phyloP scores from a whole-genome alignment of 2,113 vertebrate species.

The Nycticryphes semicollaris region DNA sequence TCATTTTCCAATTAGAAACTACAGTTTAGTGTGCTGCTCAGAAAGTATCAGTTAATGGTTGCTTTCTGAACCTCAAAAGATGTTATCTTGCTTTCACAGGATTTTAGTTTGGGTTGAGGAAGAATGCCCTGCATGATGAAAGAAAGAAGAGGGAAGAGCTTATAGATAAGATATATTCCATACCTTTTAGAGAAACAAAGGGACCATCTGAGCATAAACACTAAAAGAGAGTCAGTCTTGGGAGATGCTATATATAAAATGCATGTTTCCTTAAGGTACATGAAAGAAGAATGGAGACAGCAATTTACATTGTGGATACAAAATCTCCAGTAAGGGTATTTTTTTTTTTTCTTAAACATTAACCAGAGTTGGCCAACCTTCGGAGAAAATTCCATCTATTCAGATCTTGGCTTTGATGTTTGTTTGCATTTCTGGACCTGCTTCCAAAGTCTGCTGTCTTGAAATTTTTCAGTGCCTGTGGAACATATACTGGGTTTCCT shows the following conservation, averaged over 20 bases:
- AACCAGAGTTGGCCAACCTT: background rate
- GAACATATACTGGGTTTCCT: background rate
- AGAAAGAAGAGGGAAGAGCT: background rate
- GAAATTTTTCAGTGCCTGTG: background rate
- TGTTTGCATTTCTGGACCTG: background rate
- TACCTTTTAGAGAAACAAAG: background rate
- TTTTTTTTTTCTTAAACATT: background rate
- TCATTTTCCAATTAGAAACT: background rate
- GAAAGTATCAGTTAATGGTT: background rate
- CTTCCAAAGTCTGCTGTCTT: constrained; percentile 1
- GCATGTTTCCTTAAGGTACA: background rate
- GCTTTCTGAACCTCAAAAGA: background rate
- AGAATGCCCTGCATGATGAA: background rate
- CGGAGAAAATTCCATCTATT: background rate
- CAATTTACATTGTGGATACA: background rate
- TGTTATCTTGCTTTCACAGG: background rate
- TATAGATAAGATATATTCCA: background rate
- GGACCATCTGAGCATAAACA: background rate
- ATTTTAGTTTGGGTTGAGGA: background rate
- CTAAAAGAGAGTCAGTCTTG: background rate
- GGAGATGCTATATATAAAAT: background rate
- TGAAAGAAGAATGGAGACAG: background rate
- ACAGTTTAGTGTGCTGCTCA: background rate
- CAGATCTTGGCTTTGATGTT: background rate
- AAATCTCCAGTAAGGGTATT: background rate